These are phyloP conservation scores for Amblyopsis hoosieri DNA, from an alignment of 2,797 vertebrate genomes.

Conservation along the genomic window DNA sequence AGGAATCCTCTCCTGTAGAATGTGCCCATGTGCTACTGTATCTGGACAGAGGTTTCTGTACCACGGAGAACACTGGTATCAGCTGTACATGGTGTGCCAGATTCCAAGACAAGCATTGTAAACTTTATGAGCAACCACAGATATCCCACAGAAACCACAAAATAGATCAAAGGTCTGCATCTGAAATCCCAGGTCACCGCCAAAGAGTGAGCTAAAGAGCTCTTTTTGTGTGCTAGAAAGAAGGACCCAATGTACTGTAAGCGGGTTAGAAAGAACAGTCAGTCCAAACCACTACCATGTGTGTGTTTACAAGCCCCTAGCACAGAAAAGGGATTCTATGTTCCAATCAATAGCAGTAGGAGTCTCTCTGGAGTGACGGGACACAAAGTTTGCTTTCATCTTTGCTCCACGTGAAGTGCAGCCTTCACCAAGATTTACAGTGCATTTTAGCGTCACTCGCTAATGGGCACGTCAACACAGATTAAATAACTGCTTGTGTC, in stretches of 20 bases:
- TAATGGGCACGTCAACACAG: conserved; percentile 24
- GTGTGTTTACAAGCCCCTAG: conserved; percentile 23
- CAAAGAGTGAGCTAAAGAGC: conserved; percentile 21
- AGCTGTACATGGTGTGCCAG: no score
- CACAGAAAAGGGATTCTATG: conserved; percentile 18
- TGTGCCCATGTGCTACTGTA: no score
- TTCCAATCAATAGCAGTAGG: conserved; percentile 22
- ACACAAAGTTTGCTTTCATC: conserved; percentile 30
- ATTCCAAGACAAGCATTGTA: no score
- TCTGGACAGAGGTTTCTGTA: no score
- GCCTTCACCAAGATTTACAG: conserved; percentile 29
- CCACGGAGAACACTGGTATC: no score
- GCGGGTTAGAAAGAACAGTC: conserved; percentile 23
- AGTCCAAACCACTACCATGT: conserved; percentile 51
- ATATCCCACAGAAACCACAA: no score
- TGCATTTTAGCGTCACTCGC: conserved; percentile 9
- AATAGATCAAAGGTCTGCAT: no score
- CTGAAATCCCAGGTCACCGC: conserved; percentile 23
- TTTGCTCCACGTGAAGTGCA: conserved; percentile 1
- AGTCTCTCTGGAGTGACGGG: neutral
- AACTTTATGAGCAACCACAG: no score
- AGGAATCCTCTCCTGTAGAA: no score
- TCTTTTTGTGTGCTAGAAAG: conserved; percentile 32
- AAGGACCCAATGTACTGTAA: conserved; percentile 14
- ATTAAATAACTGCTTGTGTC: conserved; percentile 41